Base-by-base conservation (phyloP, 2,113 vertebrate species). In the Cyprinodon tularosa region DNA sequence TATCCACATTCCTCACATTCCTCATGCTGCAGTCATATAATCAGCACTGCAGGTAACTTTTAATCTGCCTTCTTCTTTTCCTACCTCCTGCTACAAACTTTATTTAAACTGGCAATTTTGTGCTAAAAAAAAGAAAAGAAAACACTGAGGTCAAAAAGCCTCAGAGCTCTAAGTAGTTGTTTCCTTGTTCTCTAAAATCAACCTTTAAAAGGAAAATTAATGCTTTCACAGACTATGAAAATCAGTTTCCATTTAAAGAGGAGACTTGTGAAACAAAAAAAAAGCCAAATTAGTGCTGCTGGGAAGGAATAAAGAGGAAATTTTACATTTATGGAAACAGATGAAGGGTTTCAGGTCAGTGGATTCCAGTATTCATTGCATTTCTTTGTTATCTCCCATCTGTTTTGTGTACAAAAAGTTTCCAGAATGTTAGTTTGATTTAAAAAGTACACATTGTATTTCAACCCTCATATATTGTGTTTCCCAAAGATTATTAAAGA, bases 1-100 rank as follows among this genome's bases (percentile, higher is more conserved):
- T 62, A 4, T 72, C 47, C 63, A 66, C 86, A 92, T 93, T 93
- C 85, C 72, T 76, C 40, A 60, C 74, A 92, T 93, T 90, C 90
- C 72, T 29, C 17, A 40, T n/a, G 37, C 53, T 62, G 68, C 59
- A 68, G 81, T 80, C 2, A 3, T 76, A 68, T 77, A 65, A 81
- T 82, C 66, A 72, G 57, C 3, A 0, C 70, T 20, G 68, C 76
- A 73, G 77, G 77, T 80, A 76, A 29, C 70, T 76, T 10, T 74
- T 62, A 65, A 38, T 44, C 69, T 83, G 40, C 73, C 66, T 66
- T 74, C 44, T 73, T 68, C 42, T 29, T 36, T 62, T 62, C 66
- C 70, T 82, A 87, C 84, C 84, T 83, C 86, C 84, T 79, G 44
- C 78, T 47, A 39, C 66, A 53, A 57, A 72, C 62, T 15, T 22